Conservation (phyloP, 2,888 invertebrate species). For the Glaucopsyche alexis region DNA sequence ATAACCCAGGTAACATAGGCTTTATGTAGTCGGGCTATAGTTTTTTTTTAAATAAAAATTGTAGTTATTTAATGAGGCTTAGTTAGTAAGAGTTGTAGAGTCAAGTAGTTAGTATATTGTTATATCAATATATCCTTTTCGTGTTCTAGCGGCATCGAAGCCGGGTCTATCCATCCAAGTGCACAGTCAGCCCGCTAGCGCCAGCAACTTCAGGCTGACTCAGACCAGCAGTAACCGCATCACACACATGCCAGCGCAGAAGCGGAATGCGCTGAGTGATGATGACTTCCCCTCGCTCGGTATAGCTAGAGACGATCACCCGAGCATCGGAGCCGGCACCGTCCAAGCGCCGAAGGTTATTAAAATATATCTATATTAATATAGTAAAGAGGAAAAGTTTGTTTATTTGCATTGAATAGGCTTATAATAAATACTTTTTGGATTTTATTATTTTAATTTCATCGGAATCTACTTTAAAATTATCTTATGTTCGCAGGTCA, state of each 20-base stretch:
- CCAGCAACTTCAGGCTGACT: conserved; percentile 70
- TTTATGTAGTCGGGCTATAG: no score
- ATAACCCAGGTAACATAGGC: no score
- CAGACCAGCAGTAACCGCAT: conserved; percentile 63
- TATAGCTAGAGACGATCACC: conserved; percentile 62
- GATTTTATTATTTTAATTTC: no score
- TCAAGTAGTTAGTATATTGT: no score
- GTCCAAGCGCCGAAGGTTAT: conserved; percentile 65
- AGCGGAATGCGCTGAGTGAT: conserved; percentile 49
- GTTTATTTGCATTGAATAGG: no score
- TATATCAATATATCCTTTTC: background rate
- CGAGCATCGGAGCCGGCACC: conserved; percentile 62
- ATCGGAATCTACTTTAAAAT: background rate
- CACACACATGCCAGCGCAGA: conserved; percentile 50
- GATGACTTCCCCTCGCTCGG: conserved; percentile 56
- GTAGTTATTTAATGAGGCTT: no score
- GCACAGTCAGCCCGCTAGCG: conserved; percentile 70
- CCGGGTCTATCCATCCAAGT: conserved; percentile 74
- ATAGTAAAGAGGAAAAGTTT: no score
- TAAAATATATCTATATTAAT: no score
- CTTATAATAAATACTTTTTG: no score
- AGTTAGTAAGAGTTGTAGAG: no score
- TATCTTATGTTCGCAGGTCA: conserved; percentile 49
- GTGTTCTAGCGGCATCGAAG: conserved; percentile 53
- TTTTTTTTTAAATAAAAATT: no score